phyloP scores from a whole-genome alignment of 1,140 invertebrate species.

The Lucilia cuprina region DNA sequence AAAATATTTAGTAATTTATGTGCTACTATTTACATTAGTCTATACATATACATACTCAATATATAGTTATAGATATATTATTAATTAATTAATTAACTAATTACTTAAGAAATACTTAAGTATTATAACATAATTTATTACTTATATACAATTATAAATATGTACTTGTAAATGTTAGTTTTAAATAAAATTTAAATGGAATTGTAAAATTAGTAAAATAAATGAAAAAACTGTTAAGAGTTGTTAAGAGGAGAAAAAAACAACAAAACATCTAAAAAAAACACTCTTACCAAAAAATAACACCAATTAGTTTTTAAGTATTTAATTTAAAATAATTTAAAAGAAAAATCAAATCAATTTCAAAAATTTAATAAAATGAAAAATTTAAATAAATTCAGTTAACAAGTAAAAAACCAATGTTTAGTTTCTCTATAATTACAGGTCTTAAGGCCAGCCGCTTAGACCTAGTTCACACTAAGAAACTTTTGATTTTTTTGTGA shows the following conservation, averaged over 20 bases:
- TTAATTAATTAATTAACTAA: too few relatives aligned
- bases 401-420: background rate
- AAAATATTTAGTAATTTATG: background rate
- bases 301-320: conserved; percentile 38
- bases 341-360: background rate
- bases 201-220: conserved; percentile 28
- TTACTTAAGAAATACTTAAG: background rate
- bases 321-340: conserved; percentile 31
- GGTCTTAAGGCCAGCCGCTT: too few relatives aligned
- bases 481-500: too few relatives aligned
- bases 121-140: background rate
- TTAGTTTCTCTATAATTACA: too few relatives aligned
- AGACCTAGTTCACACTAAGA: too few relatives aligned
- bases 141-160: background rate
- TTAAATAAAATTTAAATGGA: background rate
- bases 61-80: too few relatives aligned
- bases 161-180: conserved; percentile 3
- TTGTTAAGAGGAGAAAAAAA: background rate
- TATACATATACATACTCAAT: background rate
- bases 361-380: conserved; percentile 4
- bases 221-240: background rate
- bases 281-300: conserved; percentile 34
- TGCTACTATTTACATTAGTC: background rate
- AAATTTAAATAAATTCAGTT: conserved; percentile 14
- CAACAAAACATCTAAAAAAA: conserved; percentile 14